phyloP scores from a whole-genome alignment of 2,113 vertebrate genomes.

The Festucalex cinctus region DNA sequence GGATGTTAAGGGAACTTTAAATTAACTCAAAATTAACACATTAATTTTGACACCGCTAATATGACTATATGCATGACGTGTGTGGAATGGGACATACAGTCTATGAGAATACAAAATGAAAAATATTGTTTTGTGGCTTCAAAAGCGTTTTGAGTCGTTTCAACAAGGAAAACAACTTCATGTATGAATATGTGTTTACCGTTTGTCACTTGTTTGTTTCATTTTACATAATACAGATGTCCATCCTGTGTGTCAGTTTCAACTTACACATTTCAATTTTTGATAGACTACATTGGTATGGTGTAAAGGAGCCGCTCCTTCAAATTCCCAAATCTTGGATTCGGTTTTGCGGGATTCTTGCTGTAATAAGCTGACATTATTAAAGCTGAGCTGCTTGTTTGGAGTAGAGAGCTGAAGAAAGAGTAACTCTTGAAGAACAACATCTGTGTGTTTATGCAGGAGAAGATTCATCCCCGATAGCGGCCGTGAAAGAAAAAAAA shows the following conservation, averaged over 20 bases:
- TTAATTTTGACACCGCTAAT: no score
- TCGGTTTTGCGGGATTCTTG: slow-evolving; percentile 50
- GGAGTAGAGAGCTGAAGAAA: slow-evolving; percentile 63
- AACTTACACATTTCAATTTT: not conserved
- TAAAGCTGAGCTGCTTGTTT: slow-evolving; percentile 49
- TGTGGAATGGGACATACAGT: no score
- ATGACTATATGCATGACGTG: no score
- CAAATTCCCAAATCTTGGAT: slow-evolving; percentile 32
- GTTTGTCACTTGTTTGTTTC: no score
- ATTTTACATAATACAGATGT: not conserved
- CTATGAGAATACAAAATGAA: no score
- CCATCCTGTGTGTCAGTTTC: not conserved
- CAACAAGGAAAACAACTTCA: no score
- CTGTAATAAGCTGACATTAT: slow-evolving; percentile 62
- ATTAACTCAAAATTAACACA: no score
- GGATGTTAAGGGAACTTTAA: no score
- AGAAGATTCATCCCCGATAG: slow-evolving; percentile 71
- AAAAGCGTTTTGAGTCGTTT: no score
- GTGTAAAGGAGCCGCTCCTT: not conserved
- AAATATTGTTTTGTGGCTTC: no score
- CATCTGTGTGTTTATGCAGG: slow-evolving; percentile 68
- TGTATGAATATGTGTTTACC: no score
- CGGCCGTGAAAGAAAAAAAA: slow-evolving; percentile 58
- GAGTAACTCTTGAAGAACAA: slow-evolving; percentile 65
- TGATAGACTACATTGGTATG: not conserved